A percentile compares a stretch with the other conserved stretches of the same genome.
phyloP scores from a whole-genome alignment of 2,113 vertebrate genomes.

The Charina bottae region DNA sequence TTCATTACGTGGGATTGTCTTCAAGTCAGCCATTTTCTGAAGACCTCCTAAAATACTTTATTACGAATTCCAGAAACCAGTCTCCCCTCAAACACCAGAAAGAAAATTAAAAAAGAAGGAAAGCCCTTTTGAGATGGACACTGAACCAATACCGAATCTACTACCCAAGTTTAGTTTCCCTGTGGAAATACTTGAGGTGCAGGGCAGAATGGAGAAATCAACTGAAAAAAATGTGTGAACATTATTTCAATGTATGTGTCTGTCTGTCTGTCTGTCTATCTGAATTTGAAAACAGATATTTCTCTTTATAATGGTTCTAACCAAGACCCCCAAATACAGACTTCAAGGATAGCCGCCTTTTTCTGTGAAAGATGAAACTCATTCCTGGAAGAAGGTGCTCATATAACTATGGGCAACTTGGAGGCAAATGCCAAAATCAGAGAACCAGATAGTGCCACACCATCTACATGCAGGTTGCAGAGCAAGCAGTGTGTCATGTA shows the following conservation, averaged over 20 bases:
- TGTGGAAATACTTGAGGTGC: conserved; percentile 46
- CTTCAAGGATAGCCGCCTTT: conserved; percentile 1
- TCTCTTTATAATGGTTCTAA: conserved; percentile 39
- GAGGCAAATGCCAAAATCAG: neutral
- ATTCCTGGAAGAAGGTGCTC: neutral
- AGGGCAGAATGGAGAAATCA: conserved; percentile 22
- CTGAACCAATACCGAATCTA: conserved; percentile 25
- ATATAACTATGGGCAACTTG: neutral
- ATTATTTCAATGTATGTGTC: conserved; percentile 28
- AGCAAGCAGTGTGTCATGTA: neutral
- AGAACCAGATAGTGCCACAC: neutral
- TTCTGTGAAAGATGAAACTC: neutral
- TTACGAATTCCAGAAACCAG: conserved; percentile 41
- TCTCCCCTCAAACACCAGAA: conserved; percentile 51
- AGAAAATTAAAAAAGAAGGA: conserved; percentile 11
- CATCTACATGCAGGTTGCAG: neutral
- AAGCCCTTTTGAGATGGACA: conserved; percentile 44
- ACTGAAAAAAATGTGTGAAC: conserved; percentile 48
- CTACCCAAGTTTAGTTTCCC: conserved; percentile 34
- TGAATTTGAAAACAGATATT: conserved; percentile 24
- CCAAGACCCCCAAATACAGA: neutral
- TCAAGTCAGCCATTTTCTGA: conserved; percentile 42
- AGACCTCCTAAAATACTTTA: conserved; percentile 41
- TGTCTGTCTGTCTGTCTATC: neutral
- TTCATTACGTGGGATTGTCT: conserved; percentile 57